Conservation (phyloP, 53 echinoderm and acorn worm species). For the Paracentrotus lividus region DNA sequence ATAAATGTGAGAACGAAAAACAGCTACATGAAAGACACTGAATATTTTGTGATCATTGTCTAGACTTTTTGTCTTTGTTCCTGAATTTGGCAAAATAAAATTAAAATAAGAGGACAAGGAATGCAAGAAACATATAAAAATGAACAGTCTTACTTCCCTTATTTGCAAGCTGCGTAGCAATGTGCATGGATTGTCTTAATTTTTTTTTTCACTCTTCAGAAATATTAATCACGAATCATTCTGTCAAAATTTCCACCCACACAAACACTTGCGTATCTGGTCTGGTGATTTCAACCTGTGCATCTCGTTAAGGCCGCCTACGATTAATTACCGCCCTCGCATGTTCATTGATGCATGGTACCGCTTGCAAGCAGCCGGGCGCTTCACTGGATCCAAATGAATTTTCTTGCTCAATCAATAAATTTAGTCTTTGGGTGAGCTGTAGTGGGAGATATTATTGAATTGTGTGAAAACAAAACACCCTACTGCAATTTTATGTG, state of each 20-base stretch:
- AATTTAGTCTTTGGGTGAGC: not conserved
- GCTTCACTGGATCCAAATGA: not conserved
- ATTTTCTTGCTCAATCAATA: not conserved
- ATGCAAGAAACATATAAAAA: no score
- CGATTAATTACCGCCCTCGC: constrained; percentile 40
- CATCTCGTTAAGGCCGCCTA: not conserved
- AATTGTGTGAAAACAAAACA: constrained; percentile 19
- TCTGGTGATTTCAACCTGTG: constrained; percentile 32
- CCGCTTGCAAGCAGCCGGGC: not conserved
- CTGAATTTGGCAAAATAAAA: no score
- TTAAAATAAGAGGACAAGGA: no score
- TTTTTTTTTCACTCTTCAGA: no score
- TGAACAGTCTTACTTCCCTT: no score
- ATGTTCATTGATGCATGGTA: constrained; percentile 3
- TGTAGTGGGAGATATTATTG: not conserved
- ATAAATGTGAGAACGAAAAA: no score
- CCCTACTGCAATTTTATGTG: no score
- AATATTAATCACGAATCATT: not conserved
- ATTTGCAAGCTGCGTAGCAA: no score
- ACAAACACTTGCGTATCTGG: constrained; percentile 8
- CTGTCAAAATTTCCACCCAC: constrained; percentile 23
- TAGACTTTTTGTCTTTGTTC: no score
- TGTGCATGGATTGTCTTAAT: no score
- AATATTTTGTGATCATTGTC: no score
- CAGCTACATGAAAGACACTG: no score